Evolutionary conservation across 1,140 invertebrate genomes (phyloP).

Genomic region (Drosophila persimilis): DNA sequence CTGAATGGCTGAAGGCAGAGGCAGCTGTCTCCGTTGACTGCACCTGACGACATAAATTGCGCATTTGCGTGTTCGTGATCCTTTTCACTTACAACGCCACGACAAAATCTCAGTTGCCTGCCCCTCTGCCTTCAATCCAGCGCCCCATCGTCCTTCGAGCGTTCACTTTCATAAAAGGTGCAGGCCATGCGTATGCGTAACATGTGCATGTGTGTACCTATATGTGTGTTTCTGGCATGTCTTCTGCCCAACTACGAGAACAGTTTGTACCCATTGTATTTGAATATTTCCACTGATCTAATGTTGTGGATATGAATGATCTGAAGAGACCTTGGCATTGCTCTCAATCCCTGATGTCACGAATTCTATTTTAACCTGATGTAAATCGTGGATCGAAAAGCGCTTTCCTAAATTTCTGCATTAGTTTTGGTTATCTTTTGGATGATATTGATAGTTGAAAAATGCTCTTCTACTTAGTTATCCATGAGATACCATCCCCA

Average conservation of each 20-base stretch:
- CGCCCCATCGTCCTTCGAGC: background rate
- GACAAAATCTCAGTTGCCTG: conserved; percentile 49
- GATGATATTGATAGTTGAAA: no score
- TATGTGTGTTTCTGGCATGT: conserved; percentile 33
- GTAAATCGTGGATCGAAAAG: no score
- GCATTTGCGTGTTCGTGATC: conserved; percentile 62
- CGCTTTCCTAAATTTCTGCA: no score
- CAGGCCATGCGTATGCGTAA: conserved; percentile 43
- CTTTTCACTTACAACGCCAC: conserved; percentile 56
- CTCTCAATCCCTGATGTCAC: no score
- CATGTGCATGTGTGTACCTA: conserved; percentile 8
- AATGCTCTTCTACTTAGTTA: no score
- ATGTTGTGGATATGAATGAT: no score
- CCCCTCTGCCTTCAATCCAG: conserved; percentile 12
- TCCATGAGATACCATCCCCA: no score
- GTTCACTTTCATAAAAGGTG: conserved; percentile 33
- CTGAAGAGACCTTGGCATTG: no score
- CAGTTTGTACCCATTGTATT: conserved; percentile 35
- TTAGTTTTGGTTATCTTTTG: no score
- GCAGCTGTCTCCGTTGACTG: conserved; percentile 47
- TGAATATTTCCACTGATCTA: background rate
- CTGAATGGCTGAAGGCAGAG: background rate
- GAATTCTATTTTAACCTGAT: no score
- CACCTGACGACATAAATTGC: conserved; percentile 67
- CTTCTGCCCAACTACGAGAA: conserved; percentile 18